These are phyloP conservation scores for Mesochorus sp. DNA, from an alignment of 2,888 invertebrate genomes.

Conservation along the genomic window DNA sequence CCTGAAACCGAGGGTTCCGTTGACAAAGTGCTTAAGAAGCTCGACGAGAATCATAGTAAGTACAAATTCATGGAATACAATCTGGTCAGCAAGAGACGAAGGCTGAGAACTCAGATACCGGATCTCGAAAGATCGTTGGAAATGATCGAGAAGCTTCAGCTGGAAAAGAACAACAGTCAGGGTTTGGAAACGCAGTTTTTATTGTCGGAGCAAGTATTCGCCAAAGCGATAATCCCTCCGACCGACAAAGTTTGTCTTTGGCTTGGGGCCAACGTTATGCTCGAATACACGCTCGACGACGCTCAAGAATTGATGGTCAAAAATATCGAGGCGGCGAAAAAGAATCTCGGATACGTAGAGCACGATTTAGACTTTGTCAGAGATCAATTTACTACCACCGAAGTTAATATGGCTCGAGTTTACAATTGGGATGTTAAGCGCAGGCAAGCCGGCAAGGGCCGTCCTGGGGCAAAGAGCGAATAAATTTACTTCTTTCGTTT, in stretches of 20 bases:
- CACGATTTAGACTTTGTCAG: constrained; percentile 97
- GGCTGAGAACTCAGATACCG: constrained; percentile 96
- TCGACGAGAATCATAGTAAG: constrained; percentile 97
- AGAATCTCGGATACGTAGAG: constrained; percentile 92
- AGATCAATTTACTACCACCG: constrained; percentile 98
- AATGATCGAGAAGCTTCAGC: constrained; percentile 94
- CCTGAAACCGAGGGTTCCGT: constrained; percentile 92
- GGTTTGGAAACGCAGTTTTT: constrained; percentile 94
- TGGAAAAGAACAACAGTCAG: constrained; percentile 86
- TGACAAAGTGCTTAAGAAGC: constrained; percentile 91
- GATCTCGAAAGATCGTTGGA: constrained; percentile 95
- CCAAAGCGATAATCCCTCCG: constrained; percentile 93
- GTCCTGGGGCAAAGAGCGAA: no score
- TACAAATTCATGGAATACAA: constrained; percentile 99
- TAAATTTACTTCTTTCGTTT: constrained; percentile 25
- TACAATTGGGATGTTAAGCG: constrained; percentile 99
- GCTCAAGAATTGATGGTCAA: constrained; percentile 92
- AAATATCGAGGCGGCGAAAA: constrained; percentile 92
- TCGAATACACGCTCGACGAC: constrained; percentile 96
- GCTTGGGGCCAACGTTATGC: constrained; percentile 97
- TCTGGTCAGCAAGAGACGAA: constrained; percentile 91
- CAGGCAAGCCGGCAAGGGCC: constrained; percentile 91
- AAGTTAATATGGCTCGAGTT: constrained; percentile 99
- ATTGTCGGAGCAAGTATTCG: constrained; percentile 93
- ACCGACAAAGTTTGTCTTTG: constrained; percentile 94